Evolutionary conservation across 2,113 vertebrate species (phyloP).

Genomic region (Rhagologus leucostigma): DNA sequence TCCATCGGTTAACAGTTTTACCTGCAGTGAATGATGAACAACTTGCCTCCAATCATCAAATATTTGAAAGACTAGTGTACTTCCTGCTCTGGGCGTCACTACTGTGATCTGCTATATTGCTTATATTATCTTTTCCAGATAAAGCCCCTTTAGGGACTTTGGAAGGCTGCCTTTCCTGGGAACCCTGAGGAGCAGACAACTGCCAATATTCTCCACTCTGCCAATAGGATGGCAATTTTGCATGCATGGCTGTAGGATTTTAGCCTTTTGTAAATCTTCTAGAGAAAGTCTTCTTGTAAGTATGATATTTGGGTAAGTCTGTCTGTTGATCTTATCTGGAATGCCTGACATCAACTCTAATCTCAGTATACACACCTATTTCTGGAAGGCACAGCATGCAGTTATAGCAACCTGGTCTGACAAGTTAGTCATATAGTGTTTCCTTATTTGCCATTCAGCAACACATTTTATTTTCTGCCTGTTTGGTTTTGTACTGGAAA

Average conservation of each 20-base stretch:
- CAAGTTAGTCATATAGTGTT: neutral
- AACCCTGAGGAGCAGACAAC: neutral
- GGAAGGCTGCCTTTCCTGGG: neutral
- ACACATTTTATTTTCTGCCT: neutral
- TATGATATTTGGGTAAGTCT: neutral
- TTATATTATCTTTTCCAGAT: neutral
- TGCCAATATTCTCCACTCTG: neutral
- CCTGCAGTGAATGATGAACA: neutral
- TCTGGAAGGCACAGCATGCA: neutral
- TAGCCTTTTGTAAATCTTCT: neutral
- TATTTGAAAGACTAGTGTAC: neutral
- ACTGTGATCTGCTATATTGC: neutral
- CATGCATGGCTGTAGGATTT: neutral
- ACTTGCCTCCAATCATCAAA: neutral
- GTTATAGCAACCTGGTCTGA: neutral
- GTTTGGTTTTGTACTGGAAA: neutral
- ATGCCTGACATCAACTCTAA: neutral
- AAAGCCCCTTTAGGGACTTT: neutral
- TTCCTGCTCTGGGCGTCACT: neutral
- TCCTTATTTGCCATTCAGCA: neutral
- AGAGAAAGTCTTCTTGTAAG: neutral
- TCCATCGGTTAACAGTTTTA: fast-evolving
- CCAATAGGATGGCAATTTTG: neutral
- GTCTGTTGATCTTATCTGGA: neutral
- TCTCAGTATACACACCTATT: neutral